These are phyloP conservation scores for Microctenopoma steveboyesi DNA, from an alignment of 2,797 vertebrate genomes.

Conservation along the genomic window DNA sequence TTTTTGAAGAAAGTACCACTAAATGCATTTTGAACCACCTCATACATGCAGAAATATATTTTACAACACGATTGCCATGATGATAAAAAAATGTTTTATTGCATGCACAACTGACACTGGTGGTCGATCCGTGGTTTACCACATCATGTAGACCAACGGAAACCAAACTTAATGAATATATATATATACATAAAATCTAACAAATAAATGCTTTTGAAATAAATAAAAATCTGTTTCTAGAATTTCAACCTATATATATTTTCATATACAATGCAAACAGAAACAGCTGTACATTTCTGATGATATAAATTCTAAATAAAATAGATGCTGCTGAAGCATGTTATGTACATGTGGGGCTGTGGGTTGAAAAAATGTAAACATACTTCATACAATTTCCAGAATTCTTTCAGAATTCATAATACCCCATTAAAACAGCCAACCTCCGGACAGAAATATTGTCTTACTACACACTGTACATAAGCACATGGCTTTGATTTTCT, in stretches of 20 bases:
- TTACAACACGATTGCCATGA: constrained; percentile 1
- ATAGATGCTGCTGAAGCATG: constrained; percentile 11
- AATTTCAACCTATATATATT: constrained; percentile 28
- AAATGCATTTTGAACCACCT: background rate
- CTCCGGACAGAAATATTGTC: constrained; percentile 11
- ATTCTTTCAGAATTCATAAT: constrained; percentile 30
- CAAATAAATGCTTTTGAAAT: constrained; percentile 74
- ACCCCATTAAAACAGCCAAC: constrained; percentile 9
- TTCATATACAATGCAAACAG: constrained; percentile 53
- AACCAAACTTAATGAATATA: constrained; percentile 31
- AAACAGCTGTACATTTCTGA: constrained; percentile 45
- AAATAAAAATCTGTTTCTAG: constrained; percentile 66
- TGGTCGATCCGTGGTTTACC: constrained; percentile 84
- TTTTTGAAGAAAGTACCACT: background rate
- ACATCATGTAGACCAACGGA: constrained; percentile 88
- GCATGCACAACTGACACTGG: constrained; percentile 67
- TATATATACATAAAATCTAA: constrained; percentile 11
- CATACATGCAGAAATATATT: background rate
- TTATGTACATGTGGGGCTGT: background rate
- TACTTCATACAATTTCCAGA: constrained; percentile 27
- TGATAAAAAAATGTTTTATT: constrained; percentile 67
- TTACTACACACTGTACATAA: constrained; percentile 30
- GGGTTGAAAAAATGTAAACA: constrained; percentile 41
- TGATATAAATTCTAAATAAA: constrained; percentile 32
- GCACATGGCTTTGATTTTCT: constrained; percentile 24